Base-by-base conservation (phyloP, 2,113 vertebrate species). In the Bubo scandiacus region DNA sequence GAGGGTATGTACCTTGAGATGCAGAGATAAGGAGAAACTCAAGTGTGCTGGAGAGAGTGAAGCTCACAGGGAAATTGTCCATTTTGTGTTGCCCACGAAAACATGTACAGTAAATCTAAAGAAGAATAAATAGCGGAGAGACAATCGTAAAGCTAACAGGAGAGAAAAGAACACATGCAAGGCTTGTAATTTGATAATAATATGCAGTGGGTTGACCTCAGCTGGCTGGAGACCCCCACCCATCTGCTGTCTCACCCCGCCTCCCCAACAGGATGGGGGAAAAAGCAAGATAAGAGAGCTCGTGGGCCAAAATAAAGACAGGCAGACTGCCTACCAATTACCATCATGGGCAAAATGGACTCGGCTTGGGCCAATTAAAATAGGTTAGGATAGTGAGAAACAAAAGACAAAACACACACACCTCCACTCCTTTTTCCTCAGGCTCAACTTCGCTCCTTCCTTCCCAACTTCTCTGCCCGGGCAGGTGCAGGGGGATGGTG, bases 41-140 rank as follows among this genome's bases (percentile, higher is more conserved):
- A 0, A 54, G 22, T 20, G 51, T 6, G 1, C n/a, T 13, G 5
- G 25, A 43, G 32, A 30, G 29, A 63, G 68, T 1, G 1, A 38
- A 82, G 49, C 22, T 9, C 26, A 21, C 17, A 15, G 40, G 22
- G 8, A 55, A 57, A 42, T 3, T 40, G 51, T 34, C 52, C 10
- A 2, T 45, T 45, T 45, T 47, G 45, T 52, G 27, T 30, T 36
- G 57, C 43, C 61, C 45, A 49, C n/a, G 49, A 43, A 65, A 80
- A 43, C n/a, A 23, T 0, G 1, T 42, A 29, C 21, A 45, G 52
- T 12, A 77, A 52, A 42, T 62, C 22, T 45, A 14, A 71, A 82
- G 22, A 42, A 23, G 9, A 25, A 25, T 45, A 61, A 67, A 47
- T 11, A 73, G 30, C 4, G 3, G 34, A 78, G 54, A 57, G 10